phyloP scores from a whole-genome alignment of 2,888 invertebrate genomes.

The Labia minor region DNA sequence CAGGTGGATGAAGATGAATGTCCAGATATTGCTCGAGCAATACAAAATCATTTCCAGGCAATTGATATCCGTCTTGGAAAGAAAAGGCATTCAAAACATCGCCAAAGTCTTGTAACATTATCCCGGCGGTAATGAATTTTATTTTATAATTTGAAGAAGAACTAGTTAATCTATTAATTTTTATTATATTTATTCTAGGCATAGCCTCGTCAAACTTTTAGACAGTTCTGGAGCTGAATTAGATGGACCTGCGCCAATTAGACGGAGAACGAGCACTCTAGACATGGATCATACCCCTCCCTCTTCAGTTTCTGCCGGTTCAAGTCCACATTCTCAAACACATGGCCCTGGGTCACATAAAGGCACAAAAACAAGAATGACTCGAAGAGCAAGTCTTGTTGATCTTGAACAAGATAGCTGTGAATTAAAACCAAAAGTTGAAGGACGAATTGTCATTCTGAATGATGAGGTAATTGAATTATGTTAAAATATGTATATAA shows the following conservation, averaged over 20 bases:
- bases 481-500: constrained; percentile 20
- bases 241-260: constrained; percentile 60
- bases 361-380: constrained; percentile 34
- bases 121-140: constrained; percentile 49
- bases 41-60: constrained; percentile 83
- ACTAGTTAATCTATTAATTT: neutral
- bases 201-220: constrained; percentile 67
- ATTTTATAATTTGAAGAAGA: neutral
- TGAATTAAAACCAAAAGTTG: constrained; percentile 67
- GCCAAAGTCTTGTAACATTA: constrained; percentile 74
- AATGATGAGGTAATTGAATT: constrained; percentile 58
- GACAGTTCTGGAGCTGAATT: constrained; percentile 51
- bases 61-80: constrained; percentile 68
- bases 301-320: constrained; percentile 30
- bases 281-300: constrained; percentile 29
- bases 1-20: constrained; percentile 77
- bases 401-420: constrained; percentile 73
- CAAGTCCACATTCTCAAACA: constrained; percentile 15
- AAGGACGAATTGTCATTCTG: constrained; percentile 67
- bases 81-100: constrained; percentile 59
- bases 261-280: constrained; percentile 34
- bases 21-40: constrained; percentile 68
- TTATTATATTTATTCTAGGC: constrained; percentile 40
- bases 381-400: constrained; percentile 63
- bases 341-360: constrained; percentile 21